Evolutionary conservation across 2,797 vertebrate genomes (phyloP), one percentile per base, ranked within the genome.

Genomic region (Crocidura indochinensis): DNA sequence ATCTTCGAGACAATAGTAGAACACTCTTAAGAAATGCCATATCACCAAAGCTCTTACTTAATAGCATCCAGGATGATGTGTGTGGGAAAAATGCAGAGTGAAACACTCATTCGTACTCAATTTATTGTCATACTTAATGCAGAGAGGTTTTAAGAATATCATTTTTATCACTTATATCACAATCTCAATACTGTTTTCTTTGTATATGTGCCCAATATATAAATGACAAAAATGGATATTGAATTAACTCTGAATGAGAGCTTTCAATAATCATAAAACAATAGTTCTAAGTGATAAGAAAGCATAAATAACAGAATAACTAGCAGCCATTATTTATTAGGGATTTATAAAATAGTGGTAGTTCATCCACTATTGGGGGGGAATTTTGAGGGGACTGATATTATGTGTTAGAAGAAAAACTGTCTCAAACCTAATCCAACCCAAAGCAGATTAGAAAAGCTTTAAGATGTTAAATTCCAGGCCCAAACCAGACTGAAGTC

Each of bases 181-280:
- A 17, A 71, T 83, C 83, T 60, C 8, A 27, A 10, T 81, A 85
- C 17, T 68, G 44, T 74, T 68, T 73, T 31, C 53, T 82, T 67
- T 92, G 24, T 27, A 10, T n/a, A n/a, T 65, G 29, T 65, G 26
- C 27, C 67, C 10, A 73, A 51, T 7, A 73, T n/a, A 81, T 67
- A 51, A 12, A 38, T 87, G 60, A 86, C 76, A 60, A 91, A 88
- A 76, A 38, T 74, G 19, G 49, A 38, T 67, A 11, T 80, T 19
- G 56, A 85, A 84, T 56, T 69, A 67, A 78, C 12, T 83, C n/a
- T 77, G 62, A 81, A 88, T 74, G 62, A 29, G 12, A 6, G 44
- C 19, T 88, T 78, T 51, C 68, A 73, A n/a, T 72, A 74, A 87
- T 75, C 82, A 24, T 67, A 81, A 76, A 72, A 74, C 51, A 77